These are phyloP conservation scores for Papilio xuthus DNA, from an alignment of 1,140 invertebrate species.

Conservation along the genomic window DNA sequence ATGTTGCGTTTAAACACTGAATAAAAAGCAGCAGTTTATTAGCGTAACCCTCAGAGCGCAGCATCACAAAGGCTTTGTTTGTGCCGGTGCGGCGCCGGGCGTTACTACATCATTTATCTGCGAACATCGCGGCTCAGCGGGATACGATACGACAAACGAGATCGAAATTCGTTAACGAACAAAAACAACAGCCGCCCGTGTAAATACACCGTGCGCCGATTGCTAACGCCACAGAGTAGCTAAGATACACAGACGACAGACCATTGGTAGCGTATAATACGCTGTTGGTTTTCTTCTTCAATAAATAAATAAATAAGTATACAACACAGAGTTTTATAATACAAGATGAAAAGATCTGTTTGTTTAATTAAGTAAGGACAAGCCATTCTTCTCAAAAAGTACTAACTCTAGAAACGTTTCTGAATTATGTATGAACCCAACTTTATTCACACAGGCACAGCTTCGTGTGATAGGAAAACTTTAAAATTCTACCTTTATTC, in stretches of 20 bases:
- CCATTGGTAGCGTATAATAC: background rate
- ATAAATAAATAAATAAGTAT: too few relatives aligned
- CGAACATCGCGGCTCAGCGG: background rate
- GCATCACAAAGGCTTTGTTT: too few relatives aligned
- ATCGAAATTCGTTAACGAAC: conserved; percentile 37
- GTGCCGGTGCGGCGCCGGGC: background rate
- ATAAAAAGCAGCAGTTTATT: background rate
- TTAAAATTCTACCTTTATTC: too few relatives aligned
- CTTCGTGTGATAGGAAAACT: too few relatives aligned
- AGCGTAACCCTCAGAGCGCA: background rate
- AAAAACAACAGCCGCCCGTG: conserved; percentile 37
- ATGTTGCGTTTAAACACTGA: background rate
- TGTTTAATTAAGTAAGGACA: background rate
- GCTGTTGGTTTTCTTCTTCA: too few relatives aligned
- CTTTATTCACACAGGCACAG: too few relatives aligned
- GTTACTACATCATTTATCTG: conserved; percentile 17
- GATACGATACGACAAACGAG: background rate
- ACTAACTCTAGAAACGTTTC: too few relatives aligned
- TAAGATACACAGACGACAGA: background rate
- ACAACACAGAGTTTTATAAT: background rate
- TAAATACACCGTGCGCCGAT: conserved; percentile 31
- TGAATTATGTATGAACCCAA: too few relatives aligned
- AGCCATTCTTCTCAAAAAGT: too few relatives aligned
- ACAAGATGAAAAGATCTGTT: background rate
- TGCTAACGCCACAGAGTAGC: conserved; percentile 19